A percentile compares a stretch with the other conserved stretches of the same genome.
Evolutionary conservation across 2,113 vertebrate species (phyloP).

Genomic region (Eudorcas thomsonii): DNA sequence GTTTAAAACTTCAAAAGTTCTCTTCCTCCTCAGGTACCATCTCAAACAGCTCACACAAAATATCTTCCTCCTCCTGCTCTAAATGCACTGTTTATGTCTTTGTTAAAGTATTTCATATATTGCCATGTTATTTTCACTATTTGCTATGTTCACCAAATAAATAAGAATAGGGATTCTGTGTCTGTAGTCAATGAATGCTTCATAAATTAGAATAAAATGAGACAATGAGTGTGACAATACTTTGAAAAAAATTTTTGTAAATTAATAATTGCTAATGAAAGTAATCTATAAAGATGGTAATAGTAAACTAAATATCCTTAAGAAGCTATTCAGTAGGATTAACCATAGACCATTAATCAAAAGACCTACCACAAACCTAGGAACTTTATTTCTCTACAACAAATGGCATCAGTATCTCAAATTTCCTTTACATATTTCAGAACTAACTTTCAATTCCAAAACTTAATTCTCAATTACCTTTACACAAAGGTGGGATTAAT

Average conservation of each 20-base stretch:
- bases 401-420: neutral
- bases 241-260: neutral
- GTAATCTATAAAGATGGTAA: neutral
- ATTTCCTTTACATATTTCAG: neutral
- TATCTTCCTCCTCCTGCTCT: neutral
- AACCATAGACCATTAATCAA: neutral
- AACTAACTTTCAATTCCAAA: neutral
- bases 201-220: neutral
- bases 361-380: neutral
- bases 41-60: neutral
- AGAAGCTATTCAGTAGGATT: neutral
- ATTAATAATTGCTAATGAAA: neutral
- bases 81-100: neutral
- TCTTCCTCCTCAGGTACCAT: neutral
- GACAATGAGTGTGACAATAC: neutral
- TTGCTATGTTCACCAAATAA: neutral
- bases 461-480: neutral
- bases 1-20: neutral
- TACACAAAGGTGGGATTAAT: neutral
- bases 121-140: neutral
- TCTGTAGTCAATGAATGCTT: neutral
- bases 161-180: neutral
- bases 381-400: neutral
- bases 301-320: neutral
- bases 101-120: neutral